These are phyloP conservation scores for Lepilemur septentrionalis DNA, from an alignment of 2,797 vertebrate species.

Conservation along the genomic window DNA sequence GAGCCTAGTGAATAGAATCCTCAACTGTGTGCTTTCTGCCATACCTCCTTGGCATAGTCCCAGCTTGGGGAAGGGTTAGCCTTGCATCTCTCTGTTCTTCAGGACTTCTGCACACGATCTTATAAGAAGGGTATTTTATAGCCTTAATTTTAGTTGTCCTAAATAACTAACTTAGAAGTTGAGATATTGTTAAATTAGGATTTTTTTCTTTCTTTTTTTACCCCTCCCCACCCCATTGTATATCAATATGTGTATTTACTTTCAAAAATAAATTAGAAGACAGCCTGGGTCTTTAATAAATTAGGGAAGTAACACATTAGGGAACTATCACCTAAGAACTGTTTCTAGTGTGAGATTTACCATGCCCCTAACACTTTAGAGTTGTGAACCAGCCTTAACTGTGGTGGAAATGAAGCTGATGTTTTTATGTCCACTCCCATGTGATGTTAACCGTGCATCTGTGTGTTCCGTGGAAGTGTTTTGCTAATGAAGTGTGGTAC, in stretches of 20 bases:
- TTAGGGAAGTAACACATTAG: neutral
- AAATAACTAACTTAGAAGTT: neutral
- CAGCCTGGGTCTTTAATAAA: constrained; percentile 8
- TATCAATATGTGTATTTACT: neutral
- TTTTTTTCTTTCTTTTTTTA: neutral
- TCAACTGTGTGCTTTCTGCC: neutral
- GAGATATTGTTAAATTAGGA: neutral
- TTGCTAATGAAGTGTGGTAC: constrained; percentile 63
- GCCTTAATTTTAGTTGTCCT: neutral
- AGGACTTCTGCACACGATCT: neutral
- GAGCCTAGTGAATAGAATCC: neutral
- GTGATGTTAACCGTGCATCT: neutral
- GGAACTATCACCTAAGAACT: neutral
- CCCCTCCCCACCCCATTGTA: no score
- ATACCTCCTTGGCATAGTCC: neutral
- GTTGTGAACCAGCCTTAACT: neutral
- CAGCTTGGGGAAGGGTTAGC: neutral
- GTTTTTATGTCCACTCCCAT: neutral
- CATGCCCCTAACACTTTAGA: neutral
- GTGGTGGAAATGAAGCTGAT: neutral
- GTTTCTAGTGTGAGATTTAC: neutral
- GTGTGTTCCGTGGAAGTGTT: constrained; percentile 1
- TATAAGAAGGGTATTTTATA: neutral
- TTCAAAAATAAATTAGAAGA: neutral
- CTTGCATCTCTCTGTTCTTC: neutral